Percentiles rank a stretch among this genome's conserved stretches.
Conservation (phyloP, 2,888 invertebrate species). For the Ophion ellenae region DNA sequence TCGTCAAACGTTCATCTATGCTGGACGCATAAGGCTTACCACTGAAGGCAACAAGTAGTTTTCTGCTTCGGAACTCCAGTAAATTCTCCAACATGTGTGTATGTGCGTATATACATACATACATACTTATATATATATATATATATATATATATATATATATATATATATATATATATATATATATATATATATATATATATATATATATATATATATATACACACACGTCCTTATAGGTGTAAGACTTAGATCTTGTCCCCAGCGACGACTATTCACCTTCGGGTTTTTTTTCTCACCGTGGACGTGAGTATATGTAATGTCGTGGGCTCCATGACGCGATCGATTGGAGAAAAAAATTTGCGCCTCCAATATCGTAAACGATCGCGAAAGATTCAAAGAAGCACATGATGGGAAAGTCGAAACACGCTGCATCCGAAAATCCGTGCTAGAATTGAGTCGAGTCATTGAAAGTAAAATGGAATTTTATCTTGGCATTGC, state of each 20-base stretch:
- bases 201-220: not conserved
- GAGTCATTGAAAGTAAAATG: not conserved
- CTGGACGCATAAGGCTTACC: constrained; percentile 36
- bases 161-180: not conserved
- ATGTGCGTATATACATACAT: constrained; percentile 10
- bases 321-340: constrained; percentile 42
- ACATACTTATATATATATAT: not conserved
- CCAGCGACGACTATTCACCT: constrained; percentile 59
- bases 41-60: constrained; percentile 55
- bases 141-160: not conserved
- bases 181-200: too few species aligned
- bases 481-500: not conserved
- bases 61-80: constrained; percentile 47
- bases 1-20: constrained; percentile 63
- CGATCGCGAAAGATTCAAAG: constrained; percentile 15
- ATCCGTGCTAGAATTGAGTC: not conserved
- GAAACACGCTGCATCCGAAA: not conserved
- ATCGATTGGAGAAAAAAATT: constrained; percentile 28
- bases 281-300: constrained; percentile 57
- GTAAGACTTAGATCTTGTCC: constrained; percentile 21
- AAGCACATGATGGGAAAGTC: not conserved
- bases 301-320: constrained; percentile 25
- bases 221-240: too few species aligned
- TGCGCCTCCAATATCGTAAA: constrained; percentile 31
- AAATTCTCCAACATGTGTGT: constrained; percentile 3